Evolutionary conservation across 2,888 invertebrate genomes (phyloP).

Genomic region (Acleris holmiana): DNA sequence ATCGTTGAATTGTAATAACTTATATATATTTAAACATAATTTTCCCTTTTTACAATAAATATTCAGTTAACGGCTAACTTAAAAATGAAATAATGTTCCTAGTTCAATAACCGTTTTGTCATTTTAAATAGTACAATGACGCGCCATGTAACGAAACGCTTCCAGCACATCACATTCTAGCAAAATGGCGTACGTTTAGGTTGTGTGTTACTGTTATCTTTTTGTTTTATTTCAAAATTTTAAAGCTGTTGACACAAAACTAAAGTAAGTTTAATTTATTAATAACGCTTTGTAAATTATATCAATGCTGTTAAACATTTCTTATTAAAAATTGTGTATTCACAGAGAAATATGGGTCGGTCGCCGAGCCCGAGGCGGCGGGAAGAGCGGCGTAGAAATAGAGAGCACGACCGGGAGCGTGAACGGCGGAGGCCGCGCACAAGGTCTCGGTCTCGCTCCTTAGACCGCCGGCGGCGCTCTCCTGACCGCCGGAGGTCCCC

Average conservation of each 20-base stretch:
- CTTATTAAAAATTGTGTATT: slow-evolving; percentile 38
- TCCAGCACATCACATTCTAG: slow-evolving; percentile 33
- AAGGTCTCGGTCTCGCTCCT: slow-evolving; percentile 73
- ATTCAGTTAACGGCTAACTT: too few relatives aligned
- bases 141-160: slow-evolving; percentile 33
- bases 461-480: slow-evolving; percentile 71
- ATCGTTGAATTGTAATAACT: too few relatives aligned
- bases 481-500: slow-evolving; percentile 69
- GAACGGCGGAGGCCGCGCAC: slow-evolving; percentile 71
- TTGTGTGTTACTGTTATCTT: slow-evolving; percentile 70
- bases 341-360: slow-evolving; percentile 70
- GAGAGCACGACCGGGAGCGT: slow-evolving; percentile 64
- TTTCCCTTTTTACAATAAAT: too few relatives aligned
- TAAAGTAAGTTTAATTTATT: slow-evolving; percentile 57
- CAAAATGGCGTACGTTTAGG: slow-evolving; percentile 76
- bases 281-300: background rate
- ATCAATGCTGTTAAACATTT: slow-evolving; percentile 31
- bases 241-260: slow-evolving; percentile 67
- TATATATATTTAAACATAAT: too few relatives aligned
- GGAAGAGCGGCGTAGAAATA: slow-evolving; percentile 55
- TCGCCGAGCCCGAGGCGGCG: slow-evolving; percentile 80
- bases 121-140: slow-evolving; percentile 17
- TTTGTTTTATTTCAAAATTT: slow-evolving; percentile 67
- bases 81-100: background rate
- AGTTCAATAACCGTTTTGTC: slow-evolving; percentile 12